Percentiles rank a stretch among this genome's conserved stretches.
phyloP scores from a whole-genome alignment of 2,113 vertebrate species.

The Channa argus region DNA sequence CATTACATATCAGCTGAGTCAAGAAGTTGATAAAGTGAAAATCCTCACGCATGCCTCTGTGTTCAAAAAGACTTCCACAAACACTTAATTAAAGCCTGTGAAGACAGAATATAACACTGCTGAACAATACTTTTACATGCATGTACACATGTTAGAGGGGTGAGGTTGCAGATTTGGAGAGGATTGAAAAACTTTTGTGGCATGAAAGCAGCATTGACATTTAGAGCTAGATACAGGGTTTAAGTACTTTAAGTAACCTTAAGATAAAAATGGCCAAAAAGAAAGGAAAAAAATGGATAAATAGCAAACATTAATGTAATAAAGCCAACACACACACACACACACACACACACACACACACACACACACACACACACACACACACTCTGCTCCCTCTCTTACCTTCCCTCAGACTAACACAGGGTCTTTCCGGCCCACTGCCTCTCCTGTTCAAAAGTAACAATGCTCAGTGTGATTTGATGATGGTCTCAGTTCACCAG shows the following conservation, averaged over 20 bases:
- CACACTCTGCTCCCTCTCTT: conserved; percentile 42
- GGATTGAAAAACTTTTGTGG: too few relatives aligned
- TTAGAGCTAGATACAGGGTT: too few relatives aligned
- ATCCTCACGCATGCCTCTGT: too few relatives aligned
- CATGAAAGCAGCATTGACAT: too few relatives aligned
- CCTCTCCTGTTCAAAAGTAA: conserved; percentile 77
- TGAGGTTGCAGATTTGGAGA: too few relatives aligned
- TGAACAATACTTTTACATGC: background rate
- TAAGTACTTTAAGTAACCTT: too few relatives aligned
- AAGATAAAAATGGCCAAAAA: too few relatives aligned
- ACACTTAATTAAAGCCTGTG: background rate
- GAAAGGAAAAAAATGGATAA: too few relatives aligned
- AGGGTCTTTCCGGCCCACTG: conserved; percentile 79
- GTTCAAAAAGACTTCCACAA: background rate
- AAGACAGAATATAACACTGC: background rate
- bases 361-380: conserved; percentile 32
- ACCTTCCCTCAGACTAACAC: conserved; percentile 66
- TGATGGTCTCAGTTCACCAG: conserved; percentile 74
- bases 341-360: conserved; percentile 31
- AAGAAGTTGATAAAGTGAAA: background rate
- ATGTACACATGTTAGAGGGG: too few relatives aligned
- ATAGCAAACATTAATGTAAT: too few relatives aligned
- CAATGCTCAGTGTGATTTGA: conserved; percentile 82
- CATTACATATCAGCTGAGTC: background rate
- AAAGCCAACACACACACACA: conserved; percentile 26